phyloP scores from a whole-genome alignment of 2,888 invertebrate species.

The Pasiphila rectangulata region DNA sequence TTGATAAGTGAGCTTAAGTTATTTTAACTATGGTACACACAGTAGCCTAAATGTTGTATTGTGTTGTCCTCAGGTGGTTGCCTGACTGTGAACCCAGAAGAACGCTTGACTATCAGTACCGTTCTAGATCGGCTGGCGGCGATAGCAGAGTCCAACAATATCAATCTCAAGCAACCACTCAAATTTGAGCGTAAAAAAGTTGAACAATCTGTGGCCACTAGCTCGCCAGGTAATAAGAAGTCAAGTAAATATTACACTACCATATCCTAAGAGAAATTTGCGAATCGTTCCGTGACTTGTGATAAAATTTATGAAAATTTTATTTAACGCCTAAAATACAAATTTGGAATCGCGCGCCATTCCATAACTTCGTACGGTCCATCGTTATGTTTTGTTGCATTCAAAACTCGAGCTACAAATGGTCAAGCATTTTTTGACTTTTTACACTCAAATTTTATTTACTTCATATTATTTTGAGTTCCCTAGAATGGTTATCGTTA shows the following conservation, averaged over 20 bases:
- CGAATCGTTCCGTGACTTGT: constrained; percentile 48
- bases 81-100: constrained; percentile 89
- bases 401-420: constrained; percentile 77
- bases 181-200: constrained; percentile 84
- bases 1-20: neutral
- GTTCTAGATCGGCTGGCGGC: constrained; percentile 93
- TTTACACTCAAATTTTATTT: constrained; percentile 80
- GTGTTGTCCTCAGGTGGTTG: constrained; percentile 84
- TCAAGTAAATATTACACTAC: constrained; percentile 83
- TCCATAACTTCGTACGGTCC: constrained; percentile 53
- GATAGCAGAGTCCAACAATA: constrained; percentile 91
- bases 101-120: constrained; percentile 88
- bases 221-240: constrained; percentile 83
- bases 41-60: constrained; percentile 4
- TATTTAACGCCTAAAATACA: constrained; percentile 32
- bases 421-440: constrained; percentile 82
- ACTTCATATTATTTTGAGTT: constrained; percentile 58
- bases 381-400: constrained; percentile 73
- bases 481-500: constrained; percentile 56
- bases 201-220: constrained; percentile 83
- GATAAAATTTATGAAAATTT: constrained; percentile 21
- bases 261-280: constrained; percentile 70
- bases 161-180: constrained; percentile 90
- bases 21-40: neutral
- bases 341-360: constrained; percentile 47